These are phyloP conservation scores for Cabera pusaria DNA, from an alignment of 2,888 invertebrate species.

Conservation along the genomic window DNA sequence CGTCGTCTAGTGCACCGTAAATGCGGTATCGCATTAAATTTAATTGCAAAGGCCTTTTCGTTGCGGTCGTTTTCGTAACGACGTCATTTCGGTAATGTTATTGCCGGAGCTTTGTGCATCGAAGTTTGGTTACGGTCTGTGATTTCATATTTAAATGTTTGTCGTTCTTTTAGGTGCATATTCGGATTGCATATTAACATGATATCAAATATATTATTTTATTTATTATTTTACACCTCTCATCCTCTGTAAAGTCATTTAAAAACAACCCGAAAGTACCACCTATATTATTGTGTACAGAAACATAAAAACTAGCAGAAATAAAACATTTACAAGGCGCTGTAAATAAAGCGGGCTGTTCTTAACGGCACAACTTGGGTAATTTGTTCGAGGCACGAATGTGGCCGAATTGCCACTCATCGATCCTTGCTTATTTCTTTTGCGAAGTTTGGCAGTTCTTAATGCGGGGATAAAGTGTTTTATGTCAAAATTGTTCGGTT, in stretches of 20 bases:
- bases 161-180: neutral
- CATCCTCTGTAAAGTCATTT: too few species aligned
- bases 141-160: too few species aligned
- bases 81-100: conserved; percentile 31
- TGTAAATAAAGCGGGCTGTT: conserved; percentile 34
- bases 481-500: neutral
- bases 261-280: too few species aligned
- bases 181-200: too few species aligned
- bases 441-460: conserved; percentile 20
- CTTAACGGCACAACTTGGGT: conserved; percentile 34
- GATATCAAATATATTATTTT: too few species aligned
- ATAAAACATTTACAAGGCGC: conserved; percentile 34
- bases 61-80: conserved; percentile 28
- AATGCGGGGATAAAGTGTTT: conserved; percentile 15
- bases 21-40: conserved; percentile 33
- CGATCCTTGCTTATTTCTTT: conserved; percentile 28
- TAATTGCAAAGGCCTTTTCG: conserved; percentile 35
- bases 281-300: too few species aligned
- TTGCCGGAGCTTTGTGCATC: conserved; percentile 10
- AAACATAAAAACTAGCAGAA: too few species aligned
- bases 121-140: conserved; percentile 13
- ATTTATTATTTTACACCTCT: too few species aligned
- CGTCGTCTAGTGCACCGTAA: conserved; percentile 5
- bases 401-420: conserved; percentile 30
- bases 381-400: conserved; percentile 34